Evolutionary conservation across 2,888 invertebrate genomes (phyloP).

Genomic region (Stegana nigrithorax): DNA sequence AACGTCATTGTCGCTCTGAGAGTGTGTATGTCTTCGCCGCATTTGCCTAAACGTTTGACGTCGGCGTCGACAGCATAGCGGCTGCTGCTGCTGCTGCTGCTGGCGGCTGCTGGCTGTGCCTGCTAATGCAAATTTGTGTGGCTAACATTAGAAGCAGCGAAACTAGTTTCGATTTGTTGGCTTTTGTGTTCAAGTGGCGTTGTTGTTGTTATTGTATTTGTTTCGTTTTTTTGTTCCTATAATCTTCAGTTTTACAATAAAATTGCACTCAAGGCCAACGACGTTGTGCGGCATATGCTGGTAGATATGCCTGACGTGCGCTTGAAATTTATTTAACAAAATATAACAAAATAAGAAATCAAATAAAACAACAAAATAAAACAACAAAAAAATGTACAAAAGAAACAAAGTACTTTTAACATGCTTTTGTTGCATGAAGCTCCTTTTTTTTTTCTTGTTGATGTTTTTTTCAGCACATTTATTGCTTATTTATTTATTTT

Average conservation of each 20-base stretch:
- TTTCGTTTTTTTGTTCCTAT: neutral
- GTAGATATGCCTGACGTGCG: neutral
- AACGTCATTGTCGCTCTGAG: too few relatives aligned
- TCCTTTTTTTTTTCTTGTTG: too few relatives aligned
- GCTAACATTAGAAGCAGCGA: neutral
- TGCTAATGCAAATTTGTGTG: neutral
- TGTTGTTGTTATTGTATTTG: neutral
- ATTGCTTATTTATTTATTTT: too few relatives aligned
- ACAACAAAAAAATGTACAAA: neutral
- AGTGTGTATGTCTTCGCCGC: too few relatives aligned
- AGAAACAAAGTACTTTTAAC: neutral
- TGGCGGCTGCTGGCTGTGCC: neutral
- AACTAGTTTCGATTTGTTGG: neutral
- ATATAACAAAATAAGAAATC: neutral
- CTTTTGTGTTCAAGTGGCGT: neutral
- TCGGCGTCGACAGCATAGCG: too few relatives aligned
- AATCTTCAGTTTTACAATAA: too few relatives aligned
- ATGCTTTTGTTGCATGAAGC: too few relatives aligned
- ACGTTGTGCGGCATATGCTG: neutral
- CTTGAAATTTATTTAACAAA: neutral
- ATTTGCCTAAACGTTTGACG: too few relatives aligned
- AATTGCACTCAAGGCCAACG: neutral
- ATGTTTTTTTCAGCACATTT: too few relatives aligned
- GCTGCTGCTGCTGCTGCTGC: too few relatives aligned
- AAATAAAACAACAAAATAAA: neutral